Conservation (phyloP, 2,113 vertebrate genomes). For the Pica pica region DNA sequence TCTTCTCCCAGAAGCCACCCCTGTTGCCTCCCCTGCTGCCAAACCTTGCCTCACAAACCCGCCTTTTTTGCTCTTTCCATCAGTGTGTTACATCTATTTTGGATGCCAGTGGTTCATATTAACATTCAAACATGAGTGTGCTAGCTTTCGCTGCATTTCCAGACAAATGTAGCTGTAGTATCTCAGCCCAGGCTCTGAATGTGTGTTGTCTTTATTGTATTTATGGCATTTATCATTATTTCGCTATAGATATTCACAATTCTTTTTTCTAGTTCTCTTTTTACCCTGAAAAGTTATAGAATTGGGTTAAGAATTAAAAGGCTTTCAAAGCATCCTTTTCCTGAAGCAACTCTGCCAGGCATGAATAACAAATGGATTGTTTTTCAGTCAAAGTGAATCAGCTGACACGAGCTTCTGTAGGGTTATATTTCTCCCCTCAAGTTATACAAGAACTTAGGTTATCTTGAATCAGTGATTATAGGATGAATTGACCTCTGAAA, state of each 20-base stretch:
- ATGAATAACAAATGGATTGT: slow-evolving; percentile 25
- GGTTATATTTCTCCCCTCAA: neutral
- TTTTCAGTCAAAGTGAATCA: slow-evolving; percentile 22
- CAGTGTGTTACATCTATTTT: neutral
- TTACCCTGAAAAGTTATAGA: neutral
- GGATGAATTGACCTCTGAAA: neutral
- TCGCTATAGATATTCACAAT: neutral
- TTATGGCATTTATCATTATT: neutral
- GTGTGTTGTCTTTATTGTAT: neutral
- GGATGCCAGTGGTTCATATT: neutral
- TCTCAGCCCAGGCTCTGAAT: neutral
- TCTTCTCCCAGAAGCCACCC: neutral
- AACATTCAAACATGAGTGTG: neutral
- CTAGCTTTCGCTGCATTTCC: neutral
- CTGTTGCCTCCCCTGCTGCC: neutral
- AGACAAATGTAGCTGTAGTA: neutral
- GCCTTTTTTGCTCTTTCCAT: neutral
- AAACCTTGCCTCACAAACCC: neutral
- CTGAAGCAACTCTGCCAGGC: slow-evolving; percentile 18
- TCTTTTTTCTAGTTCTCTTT: neutral
- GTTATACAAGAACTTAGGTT: neutral
- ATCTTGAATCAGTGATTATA: neutral
- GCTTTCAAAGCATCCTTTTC: slow-evolving; percentile 25
- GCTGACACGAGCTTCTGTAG: neutral
- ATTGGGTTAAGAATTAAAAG: slow-evolving; percentile 7